Percentiles rank a stretch among this genome's conserved stretches.
Evolutionary conservation across 2,888 invertebrate genomes (phyloP).

Genomic region (Herminia tarsipennalis): DNA sequence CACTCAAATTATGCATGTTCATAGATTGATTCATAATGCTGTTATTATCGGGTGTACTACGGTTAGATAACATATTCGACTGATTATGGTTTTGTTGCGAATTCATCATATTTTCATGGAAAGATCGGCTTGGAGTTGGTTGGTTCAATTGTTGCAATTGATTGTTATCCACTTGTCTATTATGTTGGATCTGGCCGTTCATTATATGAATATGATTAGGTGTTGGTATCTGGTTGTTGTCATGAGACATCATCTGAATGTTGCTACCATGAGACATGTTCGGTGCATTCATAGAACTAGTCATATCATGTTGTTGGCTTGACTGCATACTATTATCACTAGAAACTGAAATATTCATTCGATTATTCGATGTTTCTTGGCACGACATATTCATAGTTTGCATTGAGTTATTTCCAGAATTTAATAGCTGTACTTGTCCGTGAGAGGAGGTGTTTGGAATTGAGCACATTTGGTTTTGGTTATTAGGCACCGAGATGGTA

Average conservation of each 20-base stretch:
- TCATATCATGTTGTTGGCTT: conserved; percentile 70
- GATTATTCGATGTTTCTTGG: conserved; percentile 71
- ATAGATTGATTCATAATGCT: conserved; percentile 75
- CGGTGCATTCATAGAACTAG: conserved; percentile 58
- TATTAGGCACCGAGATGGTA: conserved; percentile 64
- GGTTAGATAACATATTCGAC: conserved; percentile 64
- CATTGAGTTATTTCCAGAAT: conserved; percentile 72
- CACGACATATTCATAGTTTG: conserved; percentile 77
- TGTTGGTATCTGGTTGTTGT: conserved; percentile 63
- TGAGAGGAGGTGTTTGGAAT: conserved; percentile 67
- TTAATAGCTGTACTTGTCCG: conserved; percentile 74
- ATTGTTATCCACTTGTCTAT: conserved; percentile 67
- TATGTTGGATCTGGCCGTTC: conserved; percentile 81
- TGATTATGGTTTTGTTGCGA: conserved; percentile 70
- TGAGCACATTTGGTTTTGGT: conserved; percentile 77
- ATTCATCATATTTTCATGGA: conserved; percentile 71
- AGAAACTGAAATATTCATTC: conserved; percentile 65
- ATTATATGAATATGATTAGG: conserved; percentile 80
- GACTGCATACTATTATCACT: conserved; percentile 66
- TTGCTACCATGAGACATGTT: conserved; percentile 69
- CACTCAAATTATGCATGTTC: conserved; percentile 70
- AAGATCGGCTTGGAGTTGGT: conserved; percentile 61
- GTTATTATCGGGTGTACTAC: conserved; percentile 69
- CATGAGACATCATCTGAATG: conserved; percentile 76
- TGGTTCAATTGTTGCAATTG: conserved; percentile 74